phyloP scores from a whole-genome alignment of 1,140 invertebrate genomes.

The Bombyx mandarina region DNA sequence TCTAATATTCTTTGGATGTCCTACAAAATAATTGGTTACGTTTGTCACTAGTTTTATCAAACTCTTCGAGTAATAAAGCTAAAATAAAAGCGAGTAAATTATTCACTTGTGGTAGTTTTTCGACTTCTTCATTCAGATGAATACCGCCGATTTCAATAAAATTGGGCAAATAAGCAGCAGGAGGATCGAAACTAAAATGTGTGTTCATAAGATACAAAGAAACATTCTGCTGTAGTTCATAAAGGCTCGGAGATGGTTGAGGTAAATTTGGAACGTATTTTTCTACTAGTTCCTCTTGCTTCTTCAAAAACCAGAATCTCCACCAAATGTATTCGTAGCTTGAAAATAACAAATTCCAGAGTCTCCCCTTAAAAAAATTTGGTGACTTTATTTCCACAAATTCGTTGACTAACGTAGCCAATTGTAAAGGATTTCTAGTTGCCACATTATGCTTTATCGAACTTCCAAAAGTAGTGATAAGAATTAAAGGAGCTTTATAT shows the following conservation, averaged over 20 bases:
- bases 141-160: background rate
- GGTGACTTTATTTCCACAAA: background rate
- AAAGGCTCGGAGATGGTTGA: background rate
- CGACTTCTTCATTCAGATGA: background rate
- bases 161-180: background rate
- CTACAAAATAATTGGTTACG: background rate
- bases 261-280: conserved; percentile 4
- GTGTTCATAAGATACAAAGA: background rate
- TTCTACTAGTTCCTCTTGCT: conserved; percentile 4
- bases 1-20: conserved; percentile 67
- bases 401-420: too few relatives aligned
- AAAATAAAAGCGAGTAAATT: background rate
- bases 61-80: too few relatives aligned
- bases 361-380: background rate
- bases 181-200: background rate
- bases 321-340: conserved; percentile 1
- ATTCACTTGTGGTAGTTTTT: background rate
- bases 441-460: conserved; percentile 1
- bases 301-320: conserved; percentile 5
- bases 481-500: background rate
- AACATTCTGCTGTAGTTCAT: background rate
- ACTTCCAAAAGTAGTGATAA: background rate
- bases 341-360: too few relatives aligned
- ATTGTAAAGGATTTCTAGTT: conserved; percentile 2
- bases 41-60: too few relatives aligned